Base-by-base conservation (phyloP, 2,888 invertebrate genomes). In the Noctua comes region DNA sequence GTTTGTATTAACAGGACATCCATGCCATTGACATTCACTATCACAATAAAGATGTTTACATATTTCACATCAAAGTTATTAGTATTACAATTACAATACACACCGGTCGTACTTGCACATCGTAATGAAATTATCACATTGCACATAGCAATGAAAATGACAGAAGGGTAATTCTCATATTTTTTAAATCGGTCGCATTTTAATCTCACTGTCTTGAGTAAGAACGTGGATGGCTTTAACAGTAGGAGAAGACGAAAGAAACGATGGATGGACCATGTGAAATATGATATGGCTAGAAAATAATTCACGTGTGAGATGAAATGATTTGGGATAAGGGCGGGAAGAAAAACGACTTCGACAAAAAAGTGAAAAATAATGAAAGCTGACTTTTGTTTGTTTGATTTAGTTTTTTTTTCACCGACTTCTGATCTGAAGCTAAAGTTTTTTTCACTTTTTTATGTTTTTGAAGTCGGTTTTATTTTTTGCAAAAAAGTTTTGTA, bases 31-130 rank as follows among this genome's bases (percentile, higher is more conserved):
- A 57, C 27, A 62, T 40, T 46, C 24, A 27, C 36, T 27, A 54
- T 81, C 54, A 80, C 65, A 81, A 81, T 79, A 81, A 40, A 48
- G 21, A 54, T 40, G 24, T 64, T 70, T 48, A 54, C 46, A 27
- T 74, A 82, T 27, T 31, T 79, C 18, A 36, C 18, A 65, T 57
- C 18, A 65, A 65, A 65, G 65, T 43, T 65, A 57, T 62, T 71
- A 68, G 21, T 77, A 75, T 54, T 40, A 65, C 31, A 62, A 62
- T 62, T 13, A 51, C 65, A 76, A 54, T 75, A 40, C 21, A 66
- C n/a, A 82, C 43, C 40, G 1, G 40, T 75, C 27, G 40, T 73
- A 65, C 24, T 10, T 51, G 24, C 51, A 71, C 40, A 64, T 1
- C 24, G 36, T 4, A 36, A 21, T 18, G 18, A 31, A 18, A 18